Conservation (phyloP, 2,888 invertebrate genomes). For the Carpatolechia fugitivella region DNA sequence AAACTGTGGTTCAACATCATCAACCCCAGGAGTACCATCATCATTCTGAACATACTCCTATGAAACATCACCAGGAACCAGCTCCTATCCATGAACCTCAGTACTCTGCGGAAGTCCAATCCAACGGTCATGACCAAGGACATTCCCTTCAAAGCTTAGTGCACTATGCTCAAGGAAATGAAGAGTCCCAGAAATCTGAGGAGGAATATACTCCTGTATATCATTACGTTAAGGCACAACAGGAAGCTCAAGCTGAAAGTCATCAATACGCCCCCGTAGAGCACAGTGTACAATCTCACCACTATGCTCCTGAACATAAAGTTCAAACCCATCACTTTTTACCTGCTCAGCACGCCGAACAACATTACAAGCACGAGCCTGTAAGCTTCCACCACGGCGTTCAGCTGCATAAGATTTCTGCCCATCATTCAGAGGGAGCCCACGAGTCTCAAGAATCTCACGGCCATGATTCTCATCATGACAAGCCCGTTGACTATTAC, state of each 20-base stretch:
- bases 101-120: constrained; percentile 18
- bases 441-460: constrained; percentile 20
- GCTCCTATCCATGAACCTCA: constrained; percentile 46
- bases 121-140: constrained; percentile 2
- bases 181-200: constrained; percentile 45
- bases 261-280: constrained; percentile 31
- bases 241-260: constrained; percentile 21
- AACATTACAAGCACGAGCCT: constrained; percentile 32
- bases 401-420: constrained; percentile 8
- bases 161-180: constrained; percentile 41
- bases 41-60: constrained; percentile 39
- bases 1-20: constrained; percentile 44
- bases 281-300: constrained; percentile 30
- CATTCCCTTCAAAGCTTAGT: constrained; percentile 47
- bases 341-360: constrained; percentile 16
- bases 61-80: constrained; percentile 42
- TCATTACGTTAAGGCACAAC: constrained; percentile 21
- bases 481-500: constrained; percentile 70
- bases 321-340: constrained; percentile 28
- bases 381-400: constrained; percentile 30
- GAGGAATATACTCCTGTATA: constrained; percentile 36
- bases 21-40: constrained; percentile 47
- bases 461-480: constrained; percentile 43
- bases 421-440: constrained; percentile 24
- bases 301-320: constrained; percentile 24